phyloP scores from a whole-genome alignment of 2,888 invertebrate species.

The Drosophila seclusa region DNA sequence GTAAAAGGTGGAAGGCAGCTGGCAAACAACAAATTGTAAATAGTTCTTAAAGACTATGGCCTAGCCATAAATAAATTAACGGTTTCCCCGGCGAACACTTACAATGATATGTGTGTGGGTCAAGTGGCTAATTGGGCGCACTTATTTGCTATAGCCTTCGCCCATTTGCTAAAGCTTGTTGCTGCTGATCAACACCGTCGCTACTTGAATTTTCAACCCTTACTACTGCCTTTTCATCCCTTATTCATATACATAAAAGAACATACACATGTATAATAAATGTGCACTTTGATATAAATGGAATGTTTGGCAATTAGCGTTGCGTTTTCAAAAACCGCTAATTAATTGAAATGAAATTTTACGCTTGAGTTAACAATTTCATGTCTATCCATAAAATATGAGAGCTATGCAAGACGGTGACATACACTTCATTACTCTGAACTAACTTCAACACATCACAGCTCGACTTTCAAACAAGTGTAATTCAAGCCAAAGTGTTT shows the following conservation, averaged over 20 bases:
- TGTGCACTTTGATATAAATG: not conserved
- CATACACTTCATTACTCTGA: not conserved
- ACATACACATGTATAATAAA: not conserved
- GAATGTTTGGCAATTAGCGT: constrained; percentile 25
- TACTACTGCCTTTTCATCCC: not conserved
- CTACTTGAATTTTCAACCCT: not conserved
- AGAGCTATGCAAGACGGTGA: not conserved
- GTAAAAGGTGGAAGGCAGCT: constrained; percentile 24
- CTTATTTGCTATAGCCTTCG: constrained; percentile 57
- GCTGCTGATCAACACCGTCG: not conserved
- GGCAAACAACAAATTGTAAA: constrained; percentile 14
- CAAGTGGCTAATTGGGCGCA: constrained; percentile 49
- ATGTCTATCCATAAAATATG: not conserved
- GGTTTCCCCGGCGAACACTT: constrained; percentile 8
- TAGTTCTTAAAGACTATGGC: constrained; percentile 17
- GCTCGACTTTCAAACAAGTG: not conserved
- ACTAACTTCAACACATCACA: not conserved
- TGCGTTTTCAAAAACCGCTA: constrained; percentile 2
- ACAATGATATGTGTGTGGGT: not conserved
- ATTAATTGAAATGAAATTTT: constrained; percentile 24
- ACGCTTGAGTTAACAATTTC: not conserved
- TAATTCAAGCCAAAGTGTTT: not conserved
- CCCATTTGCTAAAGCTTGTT: constrained; percentile 30
- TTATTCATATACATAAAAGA: not conserved
- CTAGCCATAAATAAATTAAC: constrained; percentile 64